These are phyloP conservation scores for Philereme vetulata DNA, from an alignment of 2,888 invertebrate species.

Conservation along the genomic window DNA sequence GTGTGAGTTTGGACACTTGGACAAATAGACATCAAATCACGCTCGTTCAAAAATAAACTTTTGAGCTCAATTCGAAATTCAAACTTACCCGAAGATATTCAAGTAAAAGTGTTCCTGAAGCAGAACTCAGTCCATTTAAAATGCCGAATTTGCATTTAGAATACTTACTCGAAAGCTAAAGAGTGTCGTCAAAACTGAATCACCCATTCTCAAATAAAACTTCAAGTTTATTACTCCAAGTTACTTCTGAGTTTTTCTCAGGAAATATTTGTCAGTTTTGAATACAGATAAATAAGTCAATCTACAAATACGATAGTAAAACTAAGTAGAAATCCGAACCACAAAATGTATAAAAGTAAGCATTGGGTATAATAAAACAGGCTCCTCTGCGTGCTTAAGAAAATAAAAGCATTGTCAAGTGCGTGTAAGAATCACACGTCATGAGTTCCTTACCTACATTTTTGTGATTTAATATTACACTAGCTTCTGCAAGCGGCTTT, in stretches of 20 bases:
- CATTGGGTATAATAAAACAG: constrained; percentile 53
- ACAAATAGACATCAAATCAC: background rate
- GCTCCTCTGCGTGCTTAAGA: constrained; percentile 60
- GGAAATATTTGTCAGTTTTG: constrained; percentile 17
- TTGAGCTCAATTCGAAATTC: constrained; percentile 16
- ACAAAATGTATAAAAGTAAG: constrained; percentile 33
- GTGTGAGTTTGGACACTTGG: too few relatives aligned
- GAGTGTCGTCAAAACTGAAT: constrained; percentile 44
- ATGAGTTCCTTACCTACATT: too few relatives aligned
- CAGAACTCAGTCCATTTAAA: constrained; percentile 34
- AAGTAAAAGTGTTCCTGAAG: constrained; percentile 29
- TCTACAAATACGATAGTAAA: constrained; percentile 35
- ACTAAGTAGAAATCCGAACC: constrained; percentile 45
- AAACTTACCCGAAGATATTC: constrained; percentile 21
- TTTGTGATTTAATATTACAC: too few relatives aligned
- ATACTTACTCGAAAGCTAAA: constrained; percentile 50
- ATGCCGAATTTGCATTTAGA: constrained; percentile 59
- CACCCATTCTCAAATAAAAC: constrained; percentile 36
- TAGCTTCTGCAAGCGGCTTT: too few relatives aligned
- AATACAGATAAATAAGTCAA: constrained; percentile 25
- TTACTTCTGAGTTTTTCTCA: constrained; percentile 3
- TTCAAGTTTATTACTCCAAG: constrained; percentile 31
- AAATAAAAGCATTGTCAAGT: constrained; percentile 52
- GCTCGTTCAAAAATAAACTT: constrained; percentile 8
- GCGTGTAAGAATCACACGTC: too few relatives aligned